Evolutionary conservation across 2,888 invertebrate species (phyloP).

Genomic region (Salticus scenicus): DNA sequence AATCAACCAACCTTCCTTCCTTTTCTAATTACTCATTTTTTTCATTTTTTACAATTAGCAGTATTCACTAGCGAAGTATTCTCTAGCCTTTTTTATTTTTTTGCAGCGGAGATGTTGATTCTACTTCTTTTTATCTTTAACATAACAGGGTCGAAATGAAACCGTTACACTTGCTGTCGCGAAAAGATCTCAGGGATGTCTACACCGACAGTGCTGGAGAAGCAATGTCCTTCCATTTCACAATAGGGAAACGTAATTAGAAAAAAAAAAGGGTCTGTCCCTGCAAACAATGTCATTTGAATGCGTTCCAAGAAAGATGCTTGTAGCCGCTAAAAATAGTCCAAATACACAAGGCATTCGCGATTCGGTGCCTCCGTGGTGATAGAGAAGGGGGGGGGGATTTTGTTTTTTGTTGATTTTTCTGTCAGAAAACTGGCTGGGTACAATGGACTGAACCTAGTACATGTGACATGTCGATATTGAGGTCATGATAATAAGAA

Average conservation of each 20-base stretch:
- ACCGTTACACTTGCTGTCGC: too few species aligned
- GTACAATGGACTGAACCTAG: neutral
- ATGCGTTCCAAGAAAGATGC: slow-evolving; percentile 56
- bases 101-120: too few species aligned
- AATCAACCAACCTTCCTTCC: too few species aligned
- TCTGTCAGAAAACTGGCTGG: neutral
- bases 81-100: too few species aligned
- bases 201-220: neutral
- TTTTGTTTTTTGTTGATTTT: neutral
- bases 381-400: neutral
- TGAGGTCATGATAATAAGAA: too few species aligned
- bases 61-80: too few species aligned
- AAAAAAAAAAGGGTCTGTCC: slow-evolving; percentile 28
- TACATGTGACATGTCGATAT: too few species aligned
- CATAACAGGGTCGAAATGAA: too few species aligned
- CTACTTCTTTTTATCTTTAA: too few species aligned
- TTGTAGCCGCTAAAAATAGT: slow-evolving; percentile 68
- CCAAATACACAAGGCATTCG: slow-evolving; percentile 38
- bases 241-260: slow-evolving; percentile 40
- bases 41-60: too few species aligned
- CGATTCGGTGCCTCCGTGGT: slow-evolving; percentile 19
- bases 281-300: slow-evolving; percentile 62
- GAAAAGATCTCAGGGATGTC: neutral
- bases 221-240: slow-evolving; percentile 58
- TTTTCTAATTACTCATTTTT: too few species aligned